Evolutionary conservation across 1,140 invertebrate species (phyloP).

Genomic region (Pogonognathellus flavescens): DNA sequence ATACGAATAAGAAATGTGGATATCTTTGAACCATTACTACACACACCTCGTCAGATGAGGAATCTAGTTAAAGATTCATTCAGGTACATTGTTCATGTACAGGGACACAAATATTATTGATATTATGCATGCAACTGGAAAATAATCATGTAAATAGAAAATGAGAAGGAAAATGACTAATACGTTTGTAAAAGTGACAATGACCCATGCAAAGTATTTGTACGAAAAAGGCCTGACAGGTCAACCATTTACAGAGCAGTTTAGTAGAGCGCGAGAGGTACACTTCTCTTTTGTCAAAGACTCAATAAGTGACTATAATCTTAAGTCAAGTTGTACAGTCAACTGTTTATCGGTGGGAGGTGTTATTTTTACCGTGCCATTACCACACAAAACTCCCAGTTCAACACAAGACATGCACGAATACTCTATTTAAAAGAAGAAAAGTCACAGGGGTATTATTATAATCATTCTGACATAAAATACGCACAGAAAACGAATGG

Average conservation of each 20-base stretch:
- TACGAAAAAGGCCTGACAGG: neutral
- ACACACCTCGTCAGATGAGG: too few relatives aligned
- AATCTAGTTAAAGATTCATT: too few relatives aligned
- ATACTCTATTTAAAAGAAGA: neutral
- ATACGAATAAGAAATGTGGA: too few relatives aligned
- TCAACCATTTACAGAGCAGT: neutral
- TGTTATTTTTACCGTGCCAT: neutral
- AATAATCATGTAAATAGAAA: too few relatives aligned
- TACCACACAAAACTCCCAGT: neutral
- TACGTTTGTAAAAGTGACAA: constrained; percentile 20
- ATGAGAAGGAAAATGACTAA: neutral
- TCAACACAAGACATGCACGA: neutral
- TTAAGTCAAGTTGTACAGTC: neutral
- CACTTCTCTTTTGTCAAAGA: constrained; percentile 5
- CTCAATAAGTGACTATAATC: neutral
- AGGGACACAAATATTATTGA: too few relatives aligned
- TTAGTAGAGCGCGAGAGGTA: neutral
- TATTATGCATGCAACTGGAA: too few relatives aligned
- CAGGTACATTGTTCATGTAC: too few relatives aligned
- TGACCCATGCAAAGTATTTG: constrained; percentile 2
- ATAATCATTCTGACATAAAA: too few relatives aligned
- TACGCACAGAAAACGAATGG: too few relatives aligned
- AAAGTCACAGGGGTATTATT: too few relatives aligned
- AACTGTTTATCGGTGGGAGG: constrained; percentile 7
- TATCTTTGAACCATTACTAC: too few relatives aligned